phyloP scores from a whole-genome alignment of 2,797 vertebrate species.

The Pipistrellus nathusii region DNA sequence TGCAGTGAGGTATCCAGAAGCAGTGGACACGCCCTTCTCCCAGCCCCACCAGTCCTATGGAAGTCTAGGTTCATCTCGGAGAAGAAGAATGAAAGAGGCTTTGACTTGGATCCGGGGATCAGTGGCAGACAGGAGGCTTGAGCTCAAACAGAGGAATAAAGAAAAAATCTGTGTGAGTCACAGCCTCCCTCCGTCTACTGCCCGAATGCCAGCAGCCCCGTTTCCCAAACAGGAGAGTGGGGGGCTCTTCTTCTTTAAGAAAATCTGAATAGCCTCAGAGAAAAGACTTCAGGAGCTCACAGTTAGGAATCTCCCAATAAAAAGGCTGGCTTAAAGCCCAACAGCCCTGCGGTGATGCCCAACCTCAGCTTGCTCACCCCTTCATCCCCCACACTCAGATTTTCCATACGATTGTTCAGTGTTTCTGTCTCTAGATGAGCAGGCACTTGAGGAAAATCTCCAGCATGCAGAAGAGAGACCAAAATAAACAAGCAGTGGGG shows the following conservation, averaged over 20 bases:
- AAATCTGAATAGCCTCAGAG: background rate
- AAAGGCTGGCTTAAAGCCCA: background rate
- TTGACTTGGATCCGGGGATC: background rate
- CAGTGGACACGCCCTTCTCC: background rate
- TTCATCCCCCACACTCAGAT: background rate
- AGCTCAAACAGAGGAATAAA: background rate
- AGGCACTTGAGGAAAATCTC: background rate
- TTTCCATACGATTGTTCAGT: background rate
- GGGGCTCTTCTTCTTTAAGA: background rate
- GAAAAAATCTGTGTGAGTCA: background rate
- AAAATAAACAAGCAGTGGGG: background rate
- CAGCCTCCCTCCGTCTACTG: background rate
- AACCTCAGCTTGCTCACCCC: background rate
- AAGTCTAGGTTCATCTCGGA: background rate
- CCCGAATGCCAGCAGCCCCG: background rate
- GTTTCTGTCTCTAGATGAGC: background rate
- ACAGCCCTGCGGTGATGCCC: fast-evolving
- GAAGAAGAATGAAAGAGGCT: background rate
- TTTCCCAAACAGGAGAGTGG: background rate
- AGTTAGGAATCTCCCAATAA: background rate
- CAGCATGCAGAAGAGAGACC: background rate
- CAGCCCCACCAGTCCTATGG: fast-evolving
- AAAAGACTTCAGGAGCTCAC: background rate
- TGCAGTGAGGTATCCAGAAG: no score
- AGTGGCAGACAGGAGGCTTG: background rate